Evolutionary conservation across 2,888 invertebrate species (phyloP).

Genomic region (Gnatocerus cornutus): DNA sequence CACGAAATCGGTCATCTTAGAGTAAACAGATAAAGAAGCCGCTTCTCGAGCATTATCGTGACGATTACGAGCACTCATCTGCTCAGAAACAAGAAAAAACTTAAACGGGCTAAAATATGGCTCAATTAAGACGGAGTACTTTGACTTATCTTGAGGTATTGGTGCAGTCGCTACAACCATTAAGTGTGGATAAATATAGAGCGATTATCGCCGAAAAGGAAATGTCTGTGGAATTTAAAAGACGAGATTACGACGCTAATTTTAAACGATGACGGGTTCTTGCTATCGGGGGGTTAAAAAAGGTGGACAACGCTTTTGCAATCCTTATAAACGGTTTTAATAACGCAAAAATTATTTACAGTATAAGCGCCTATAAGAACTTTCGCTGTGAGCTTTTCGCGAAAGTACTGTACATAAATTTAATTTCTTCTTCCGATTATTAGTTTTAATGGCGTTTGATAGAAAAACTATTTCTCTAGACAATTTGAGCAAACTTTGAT

Average conservation of each 20-base stretch:
- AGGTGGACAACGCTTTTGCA: too few species aligned
- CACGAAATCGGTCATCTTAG: slow-evolving; percentile 13
- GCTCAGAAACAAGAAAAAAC: slow-evolving; percentile 21
- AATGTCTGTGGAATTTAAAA: slow-evolving; percentile 40
- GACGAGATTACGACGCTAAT: slow-evolving; percentile 29
- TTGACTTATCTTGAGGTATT: slow-evolving; percentile 42
- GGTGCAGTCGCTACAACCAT: slow-evolving; percentile 38
- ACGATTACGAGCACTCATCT: slow-evolving; percentile 33
- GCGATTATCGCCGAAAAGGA: slow-evolving; percentile 38
- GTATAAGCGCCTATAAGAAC: too few species aligned
- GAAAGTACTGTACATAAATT: too few species aligned
- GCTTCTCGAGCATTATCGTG: slow-evolving; percentile 15
- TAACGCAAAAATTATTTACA: too few species aligned
- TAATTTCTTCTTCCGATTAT: too few species aligned
- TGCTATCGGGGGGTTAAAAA: too few species aligned
- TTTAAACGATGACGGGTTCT: slow-evolving; percentile 8
- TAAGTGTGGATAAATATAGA: slow-evolving; percentile 41
- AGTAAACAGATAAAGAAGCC: neutral
- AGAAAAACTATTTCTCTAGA: too few species aligned
- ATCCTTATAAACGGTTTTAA: too few species aligned
- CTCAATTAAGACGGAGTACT: slow-evolving; percentile 41
- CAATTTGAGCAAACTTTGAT: too few species aligned
- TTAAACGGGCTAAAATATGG: slow-evolving; percentile 38
- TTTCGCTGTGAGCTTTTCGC: too few species aligned
- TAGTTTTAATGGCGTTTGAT: too few species aligned